phyloP scores from a whole-genome alignment of 2,797 vertebrate genomes.

The Oceanodroma leucorhoa region DNA sequence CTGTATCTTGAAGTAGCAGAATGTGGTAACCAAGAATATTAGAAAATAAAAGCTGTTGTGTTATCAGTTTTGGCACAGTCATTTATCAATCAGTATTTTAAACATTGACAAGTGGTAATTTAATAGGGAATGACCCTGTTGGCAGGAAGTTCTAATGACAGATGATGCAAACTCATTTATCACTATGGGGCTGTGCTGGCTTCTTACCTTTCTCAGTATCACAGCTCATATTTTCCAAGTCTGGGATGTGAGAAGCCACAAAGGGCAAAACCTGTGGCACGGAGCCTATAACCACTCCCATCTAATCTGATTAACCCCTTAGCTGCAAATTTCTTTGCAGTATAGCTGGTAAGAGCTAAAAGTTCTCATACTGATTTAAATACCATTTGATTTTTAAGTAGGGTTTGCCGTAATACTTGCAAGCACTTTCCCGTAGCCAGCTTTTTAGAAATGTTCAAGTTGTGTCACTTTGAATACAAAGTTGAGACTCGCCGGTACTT shows the following conservation, averaged over 20 bases:
- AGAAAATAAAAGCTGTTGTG: conserved; percentile 82
- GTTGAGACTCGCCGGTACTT: neutral
- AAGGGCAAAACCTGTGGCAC: conserved; percentile 74
- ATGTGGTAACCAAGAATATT: conserved; percentile 77
- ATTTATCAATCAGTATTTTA: conserved; percentile 97
- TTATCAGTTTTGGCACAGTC: conserved; percentile 89
- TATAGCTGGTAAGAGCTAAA: neutral
- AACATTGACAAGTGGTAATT: conserved; percentile 98
- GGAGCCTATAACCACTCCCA: conserved; percentile 71
- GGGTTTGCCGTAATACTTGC: neutral
- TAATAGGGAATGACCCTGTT: conserved; percentile 96
- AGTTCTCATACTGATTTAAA: neutral
- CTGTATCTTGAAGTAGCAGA: conserved; percentile 75
- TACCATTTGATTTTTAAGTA: neutral
- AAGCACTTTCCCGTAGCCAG: neutral
- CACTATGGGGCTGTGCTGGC: conserved; percentile 79
- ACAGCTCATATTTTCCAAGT: conserved; percentile 79
- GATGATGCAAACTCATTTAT: conserved; percentile 98
- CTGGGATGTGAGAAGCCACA: conserved; percentile 78
- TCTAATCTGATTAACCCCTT: conserved; percentile 68
- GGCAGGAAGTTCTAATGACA: conserved; percentile 93
- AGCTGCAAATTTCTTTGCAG: neutral
- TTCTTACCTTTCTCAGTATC: conserved; percentile 80
- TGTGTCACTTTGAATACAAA: neutral
- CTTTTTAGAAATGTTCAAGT: neutral